These are phyloP conservation scores for Aldabrachelys gigantea DNA, from an alignment of 2,113 vertebrate species.

Conservation along the genomic window DNA sequence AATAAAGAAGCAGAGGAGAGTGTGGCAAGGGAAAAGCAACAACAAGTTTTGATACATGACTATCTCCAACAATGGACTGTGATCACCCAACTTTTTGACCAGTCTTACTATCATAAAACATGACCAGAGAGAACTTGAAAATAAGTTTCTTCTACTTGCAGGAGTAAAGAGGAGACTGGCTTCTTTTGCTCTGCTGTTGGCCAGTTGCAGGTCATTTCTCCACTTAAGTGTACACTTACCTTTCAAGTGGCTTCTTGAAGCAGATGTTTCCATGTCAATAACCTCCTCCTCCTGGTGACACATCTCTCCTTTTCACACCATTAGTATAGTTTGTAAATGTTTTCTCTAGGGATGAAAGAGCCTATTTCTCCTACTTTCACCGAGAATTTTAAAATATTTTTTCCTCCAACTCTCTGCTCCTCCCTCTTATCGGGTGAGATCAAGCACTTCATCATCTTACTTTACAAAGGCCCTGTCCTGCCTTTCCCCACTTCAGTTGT, in stretches of 20 bases:
- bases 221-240: background rate
- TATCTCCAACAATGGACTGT: background rate
- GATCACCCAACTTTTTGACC: background rate
- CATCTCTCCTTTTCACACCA: accelerated
- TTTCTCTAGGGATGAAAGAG: background rate
- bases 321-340: background rate
- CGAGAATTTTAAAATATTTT: background rate
- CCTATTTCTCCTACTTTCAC: background rate
- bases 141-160: background rate
- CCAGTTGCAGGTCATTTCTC: background rate
- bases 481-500: background rate
- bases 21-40: background rate
- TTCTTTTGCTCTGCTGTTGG: background rate
- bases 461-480: background rate
- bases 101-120: background rate
- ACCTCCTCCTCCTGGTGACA: background rate
- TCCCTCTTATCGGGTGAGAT: background rate
- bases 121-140: background rate
- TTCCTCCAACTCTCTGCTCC: background rate
- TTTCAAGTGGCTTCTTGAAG: background rate
- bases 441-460: background rate
- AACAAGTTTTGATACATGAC: background rate
- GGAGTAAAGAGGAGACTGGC: background rate
- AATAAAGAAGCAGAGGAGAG: background rate
- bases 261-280: background rate